phyloP scores from a whole-genome alignment of 2,797 vertebrate species.

The Champsocephalus gunnari region DNA sequence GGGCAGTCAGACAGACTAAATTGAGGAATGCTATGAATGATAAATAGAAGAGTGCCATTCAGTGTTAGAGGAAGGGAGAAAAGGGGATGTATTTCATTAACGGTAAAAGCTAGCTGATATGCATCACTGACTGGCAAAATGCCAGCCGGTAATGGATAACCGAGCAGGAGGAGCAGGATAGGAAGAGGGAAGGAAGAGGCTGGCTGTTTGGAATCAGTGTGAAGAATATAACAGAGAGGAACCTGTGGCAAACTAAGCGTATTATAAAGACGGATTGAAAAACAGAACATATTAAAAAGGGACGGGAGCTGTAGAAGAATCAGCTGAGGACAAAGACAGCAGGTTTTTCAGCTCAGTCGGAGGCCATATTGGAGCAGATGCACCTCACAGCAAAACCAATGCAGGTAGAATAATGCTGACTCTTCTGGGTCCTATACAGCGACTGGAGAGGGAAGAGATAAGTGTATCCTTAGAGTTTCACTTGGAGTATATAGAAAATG shows the following conservation, averaged over 20 bases:
- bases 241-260: slow-evolving; percentile 18
- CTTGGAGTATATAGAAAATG: neutral
- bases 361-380: slow-evolving; percentile 45
- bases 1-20: slow-evolving; percentile 1
- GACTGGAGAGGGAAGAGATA: neutral
- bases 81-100: slow-evolving; percentile 45
- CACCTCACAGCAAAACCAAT: slow-evolving; percentile 41
- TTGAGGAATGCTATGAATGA: slow-evolving; percentile 28
- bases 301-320: slow-evolving; percentile 18
- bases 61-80: slow-evolving; percentile 11
- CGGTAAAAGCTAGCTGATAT: slow-evolving; percentile 42
- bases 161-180: slow-evolving; percentile 7
- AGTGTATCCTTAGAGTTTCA: neutral
- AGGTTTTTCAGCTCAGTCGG: slow-evolving; percentile 35
- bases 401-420: slow-evolving; percentile 37
- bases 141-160: slow-evolving; percentile 54
- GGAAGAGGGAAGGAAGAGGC: slow-evolving; percentile 27
- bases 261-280: slow-evolving; percentile 45
- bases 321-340: slow-evolving; percentile 41
- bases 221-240: slow-evolving; percentile 29
- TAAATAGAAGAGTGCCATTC: slow-evolving; percentile 17
- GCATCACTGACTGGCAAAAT: slow-evolving; percentile 58
- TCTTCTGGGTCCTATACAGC: neutral
- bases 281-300: slow-evolving; percentile 55
- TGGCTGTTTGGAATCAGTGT: slow-evolving; percentile 15